A percentile compares a stretch with the other conserved stretches of the same genome.
Conservation (phyloP, 2,113 vertebrate genomes). For the Leptobrachium ailaonicum region DNA sequence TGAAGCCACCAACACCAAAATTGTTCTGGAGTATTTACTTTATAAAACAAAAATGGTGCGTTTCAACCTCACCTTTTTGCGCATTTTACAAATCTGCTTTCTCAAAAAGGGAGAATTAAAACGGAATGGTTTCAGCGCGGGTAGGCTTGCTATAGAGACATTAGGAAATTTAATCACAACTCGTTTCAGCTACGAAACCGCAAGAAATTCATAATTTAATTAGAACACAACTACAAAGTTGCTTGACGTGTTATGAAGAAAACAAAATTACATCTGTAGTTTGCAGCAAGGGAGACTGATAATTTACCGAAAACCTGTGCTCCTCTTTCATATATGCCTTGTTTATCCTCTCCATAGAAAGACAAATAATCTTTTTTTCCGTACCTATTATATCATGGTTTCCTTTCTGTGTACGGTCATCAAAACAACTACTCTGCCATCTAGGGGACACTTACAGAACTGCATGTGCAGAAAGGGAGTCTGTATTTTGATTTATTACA, state of each 20-base stretch:
- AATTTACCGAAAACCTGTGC: constrained; percentile 32
- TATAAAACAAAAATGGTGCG: no score
- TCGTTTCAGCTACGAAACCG: not conserved
- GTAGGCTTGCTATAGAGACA: not conserved
- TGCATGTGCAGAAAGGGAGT: not conserved
- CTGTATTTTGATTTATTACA: not conserved
- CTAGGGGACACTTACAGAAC: not conserved
- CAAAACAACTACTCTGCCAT: constrained; percentile 28
- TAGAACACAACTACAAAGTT: constrained; percentile 12
- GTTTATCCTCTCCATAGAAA: constrained; percentile 13
- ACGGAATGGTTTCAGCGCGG: no score
- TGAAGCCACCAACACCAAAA: no score
- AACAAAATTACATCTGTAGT: constrained; percentile 35
- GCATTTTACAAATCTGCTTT: no score
- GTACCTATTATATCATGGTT: not conserved
- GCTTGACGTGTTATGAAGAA: constrained; percentile 20
- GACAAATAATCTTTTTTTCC: constrained; percentile 7
- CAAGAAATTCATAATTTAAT: constrained; percentile 37
- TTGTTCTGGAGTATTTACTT: no score
- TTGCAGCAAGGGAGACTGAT: constrained; percentile 14
- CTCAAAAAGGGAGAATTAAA: no score
- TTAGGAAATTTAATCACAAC: constrained; percentile 9
- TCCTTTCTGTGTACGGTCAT: not conserved
- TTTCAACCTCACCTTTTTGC: no score
- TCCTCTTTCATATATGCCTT: constrained; percentile 18